Percentiles rank a stretch among this genome's conserved stretches.
These are phyloP conservation scores for Drosophila azteca DNA, from an alignment of 1,140 invertebrate species.

Conservation along the genomic window DNA sequence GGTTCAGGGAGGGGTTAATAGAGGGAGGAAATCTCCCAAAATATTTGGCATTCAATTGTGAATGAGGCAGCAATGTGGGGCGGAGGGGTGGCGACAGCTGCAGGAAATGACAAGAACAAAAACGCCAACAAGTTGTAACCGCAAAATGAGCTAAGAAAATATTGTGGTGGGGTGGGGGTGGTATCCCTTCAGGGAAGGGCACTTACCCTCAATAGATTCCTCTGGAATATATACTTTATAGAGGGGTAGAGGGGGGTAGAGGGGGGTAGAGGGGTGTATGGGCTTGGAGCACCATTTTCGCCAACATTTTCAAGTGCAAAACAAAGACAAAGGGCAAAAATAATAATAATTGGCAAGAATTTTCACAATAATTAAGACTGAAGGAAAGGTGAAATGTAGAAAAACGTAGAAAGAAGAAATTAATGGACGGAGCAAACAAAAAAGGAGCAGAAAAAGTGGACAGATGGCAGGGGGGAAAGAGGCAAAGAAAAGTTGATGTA, in stretches of 20 bases:
- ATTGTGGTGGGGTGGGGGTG: no score
- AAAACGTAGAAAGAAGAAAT: no score
- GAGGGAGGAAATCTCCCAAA: conserved; percentile 14
- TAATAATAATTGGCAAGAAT: conserved; percentile 49
- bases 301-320: conserved; percentile 30
- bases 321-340: conserved; percentile 7
- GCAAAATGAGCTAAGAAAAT: conserved; percentile 2
- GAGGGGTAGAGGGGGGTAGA: no score
- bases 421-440: no score
- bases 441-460: neutral
- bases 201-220: no score
- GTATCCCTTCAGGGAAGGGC: no score
- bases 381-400: no score
- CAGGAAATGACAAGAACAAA: conserved; percentile 20
- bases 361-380: conserved; percentile 49
- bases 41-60: conserved; percentile 19
- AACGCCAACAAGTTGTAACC: conserved; percentile 18
- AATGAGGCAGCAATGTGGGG: neutral
- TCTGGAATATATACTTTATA: no score
- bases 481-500: neutral
- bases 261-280: no score
- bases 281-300: neutral
- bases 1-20: neutral
- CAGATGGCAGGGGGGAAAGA: neutral
- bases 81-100: conserved; percentile 21